Base-by-base conservation (phyloP, 2,888 invertebrate genomes). In the Serrognathus titanus region DNA sequence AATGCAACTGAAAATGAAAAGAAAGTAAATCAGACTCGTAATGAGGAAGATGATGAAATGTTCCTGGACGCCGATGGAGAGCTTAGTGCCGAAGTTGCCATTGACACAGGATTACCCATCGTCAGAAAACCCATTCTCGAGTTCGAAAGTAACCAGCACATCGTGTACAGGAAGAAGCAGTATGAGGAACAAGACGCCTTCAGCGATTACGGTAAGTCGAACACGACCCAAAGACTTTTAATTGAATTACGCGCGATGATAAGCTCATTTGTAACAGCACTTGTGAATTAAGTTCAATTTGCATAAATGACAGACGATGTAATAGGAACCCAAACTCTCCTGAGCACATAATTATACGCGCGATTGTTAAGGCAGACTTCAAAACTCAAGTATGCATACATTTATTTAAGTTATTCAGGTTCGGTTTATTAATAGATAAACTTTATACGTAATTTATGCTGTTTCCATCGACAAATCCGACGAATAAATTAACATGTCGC, bases 181-280 rank as follows among this genome's bases (percentile, higher is more conserved):
- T 73, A 76, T 2, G 76, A 81, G 6, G 78, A 79, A 39, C 76
- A 81, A 59, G 89, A 89, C 67, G 86, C 86, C 69, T 80, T 85
- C 63, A 86, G 89, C 72, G 94, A 94, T 80, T 94, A 90, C 76
- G 90, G 93, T 93, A 78, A 31, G 24, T 1, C 24, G 4, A 31
- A 31, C 24, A 31, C 24, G 24, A 20, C 20, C 20, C 45, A 45
- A 45, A 31, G 45, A 11, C 11, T 24, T 45, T 45, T 16, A 45
- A 41, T 41, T 41, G 45, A 45, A 13, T 45, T 45, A 45, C 16
- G 16, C 16, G 16, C 16, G 16, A 16, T 16, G 16, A 16, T 16
- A 16, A 16, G 16, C 16, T 16, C 16, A 16, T 16, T 16, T 16
- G 16, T 16, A 16, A 16, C 16, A 16, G 16, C 16, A 16, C 16